Base-by-base conservation (phyloP, 1,140 invertebrate genomes). In the Nasonia vitripennis region DNA sequence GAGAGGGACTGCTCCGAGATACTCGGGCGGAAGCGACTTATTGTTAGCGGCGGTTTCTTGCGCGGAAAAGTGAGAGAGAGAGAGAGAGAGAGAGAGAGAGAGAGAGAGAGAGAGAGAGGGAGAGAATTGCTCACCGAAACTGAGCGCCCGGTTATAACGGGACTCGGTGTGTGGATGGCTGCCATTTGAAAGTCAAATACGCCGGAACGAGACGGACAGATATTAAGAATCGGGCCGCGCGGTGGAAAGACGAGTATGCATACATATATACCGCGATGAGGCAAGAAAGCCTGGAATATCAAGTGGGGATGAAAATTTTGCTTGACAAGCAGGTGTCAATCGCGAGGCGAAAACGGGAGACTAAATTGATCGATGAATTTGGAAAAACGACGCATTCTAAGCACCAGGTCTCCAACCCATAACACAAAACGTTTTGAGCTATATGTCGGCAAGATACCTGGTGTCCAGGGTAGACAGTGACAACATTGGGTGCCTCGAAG, bases 181-280 rank as follows among this genome's bases (percentile, higher is more conserved):
- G 70, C 70, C 70, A 71, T 71, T 71, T 71, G 70, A 27, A 71
- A 71, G 70, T 71, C 70, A 71, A 71, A 71, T 71, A 34, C 27
- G 23, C 70, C 70, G 55, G 55, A 62, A 62, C 55, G 55, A 62
- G 20, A 62, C 55, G 17, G 55, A 62, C 55, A 62, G 55, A 62
- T 62, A 62, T 62, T 62, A 62, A 62, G 55, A 62, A 62, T 62
- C 55, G 55, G 20, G n/a, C 55, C 17, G 34, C 45, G 4, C 1
- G 17, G 12, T 14, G 12, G 55, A 62, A n/a, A 62, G 55, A 62
- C 17, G 55, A 62, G 55, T 62, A 62, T 62, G 6, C 20, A 4
- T 45, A 27, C 27, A 27, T 27, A 27, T 27, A 45, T 45, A 9
- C 9, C 55, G 55, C 55, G 55, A 55, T 55, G 34, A 62, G 55